These are phyloP conservation scores for Petrocephalus schoutedeni DNA, from an alignment of 2,797 vertebrate genomes.

Conservation along the genomic window DNA sequence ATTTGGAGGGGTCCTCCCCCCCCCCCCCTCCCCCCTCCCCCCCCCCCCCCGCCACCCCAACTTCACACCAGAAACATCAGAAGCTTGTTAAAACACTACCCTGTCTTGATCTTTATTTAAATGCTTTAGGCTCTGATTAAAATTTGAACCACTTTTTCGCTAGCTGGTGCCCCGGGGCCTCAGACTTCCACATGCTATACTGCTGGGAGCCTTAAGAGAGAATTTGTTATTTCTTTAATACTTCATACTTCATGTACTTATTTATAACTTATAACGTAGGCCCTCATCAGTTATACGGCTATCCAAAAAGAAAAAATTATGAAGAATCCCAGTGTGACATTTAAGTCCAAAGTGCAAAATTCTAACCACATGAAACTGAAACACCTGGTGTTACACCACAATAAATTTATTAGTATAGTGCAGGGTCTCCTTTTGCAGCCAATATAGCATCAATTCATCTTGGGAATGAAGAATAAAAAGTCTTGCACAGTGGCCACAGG, in stretches of 20 bases:
- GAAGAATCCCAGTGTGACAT: background rate
- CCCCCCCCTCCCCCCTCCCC: background rate
- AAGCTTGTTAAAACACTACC: background rate
- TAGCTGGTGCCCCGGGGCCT: background rate
- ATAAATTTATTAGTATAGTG: background rate
- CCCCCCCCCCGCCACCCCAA: background rate
- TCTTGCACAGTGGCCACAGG: background rate
- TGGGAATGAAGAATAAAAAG: background rate
- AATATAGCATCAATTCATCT: background rate
- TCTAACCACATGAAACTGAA: background rate
- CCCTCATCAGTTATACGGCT: background rate
- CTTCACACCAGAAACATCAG: background rate
- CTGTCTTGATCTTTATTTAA: background rate
- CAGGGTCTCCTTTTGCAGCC: background rate
- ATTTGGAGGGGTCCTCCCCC: background rate
- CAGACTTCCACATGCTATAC: background rate
- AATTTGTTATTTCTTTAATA: background rate
- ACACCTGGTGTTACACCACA: background rate
- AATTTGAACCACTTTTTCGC: background rate
- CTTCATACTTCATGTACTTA: background rate
- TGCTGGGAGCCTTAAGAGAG: background rate
- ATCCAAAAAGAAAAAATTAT: background rate
- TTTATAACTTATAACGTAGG: background rate
- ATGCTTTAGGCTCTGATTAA: conserved; percentile 10
- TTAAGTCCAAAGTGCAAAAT: background rate